Evolutionary conservation across 2,113 vertebrate genomes (phyloP).

Genomic region (Phyllostomus discolor): DNA sequence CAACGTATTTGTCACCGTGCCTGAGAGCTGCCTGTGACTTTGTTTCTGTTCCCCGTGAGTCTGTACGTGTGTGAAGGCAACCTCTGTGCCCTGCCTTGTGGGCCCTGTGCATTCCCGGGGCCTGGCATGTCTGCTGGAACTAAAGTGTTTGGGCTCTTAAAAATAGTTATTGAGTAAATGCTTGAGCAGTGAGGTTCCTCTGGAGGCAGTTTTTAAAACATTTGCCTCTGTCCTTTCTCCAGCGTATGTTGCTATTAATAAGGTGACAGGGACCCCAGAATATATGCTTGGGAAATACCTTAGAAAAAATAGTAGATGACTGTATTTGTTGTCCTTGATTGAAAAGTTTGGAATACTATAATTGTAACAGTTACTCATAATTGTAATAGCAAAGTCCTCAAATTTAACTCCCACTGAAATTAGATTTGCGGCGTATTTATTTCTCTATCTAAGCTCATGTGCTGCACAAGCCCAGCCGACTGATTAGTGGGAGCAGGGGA

Average conservation of each 20-base stretch:
- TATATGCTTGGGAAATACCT: background rate
- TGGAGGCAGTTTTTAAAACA: background rate
- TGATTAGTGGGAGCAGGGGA: background rate
- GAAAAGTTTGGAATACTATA: background rate
- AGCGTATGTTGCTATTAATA: background rate
- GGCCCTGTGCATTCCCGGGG: background rate
- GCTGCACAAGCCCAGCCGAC: background rate
- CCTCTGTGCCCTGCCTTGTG: background rate
- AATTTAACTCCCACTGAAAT: background rate
- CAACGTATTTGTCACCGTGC: background rate
- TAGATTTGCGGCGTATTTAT: background rate
- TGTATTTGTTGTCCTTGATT: background rate
- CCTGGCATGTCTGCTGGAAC: background rate
- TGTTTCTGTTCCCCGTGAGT: background rate
- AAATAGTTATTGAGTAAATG: background rate
- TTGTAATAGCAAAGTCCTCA: constrained; percentile 14
- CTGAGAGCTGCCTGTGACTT: background rate
- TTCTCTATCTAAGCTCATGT: background rate
- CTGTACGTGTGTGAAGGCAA: background rate
- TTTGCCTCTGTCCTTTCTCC: background rate
- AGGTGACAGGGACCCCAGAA: background rate
- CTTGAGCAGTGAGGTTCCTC: background rate
- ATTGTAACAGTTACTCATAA: background rate
- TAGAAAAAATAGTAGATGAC: background rate
- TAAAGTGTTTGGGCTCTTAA: background rate